phyloP scores from a whole-genome alignment of 2,797 vertebrate species.

The Epinephelus coioides region DNA sequence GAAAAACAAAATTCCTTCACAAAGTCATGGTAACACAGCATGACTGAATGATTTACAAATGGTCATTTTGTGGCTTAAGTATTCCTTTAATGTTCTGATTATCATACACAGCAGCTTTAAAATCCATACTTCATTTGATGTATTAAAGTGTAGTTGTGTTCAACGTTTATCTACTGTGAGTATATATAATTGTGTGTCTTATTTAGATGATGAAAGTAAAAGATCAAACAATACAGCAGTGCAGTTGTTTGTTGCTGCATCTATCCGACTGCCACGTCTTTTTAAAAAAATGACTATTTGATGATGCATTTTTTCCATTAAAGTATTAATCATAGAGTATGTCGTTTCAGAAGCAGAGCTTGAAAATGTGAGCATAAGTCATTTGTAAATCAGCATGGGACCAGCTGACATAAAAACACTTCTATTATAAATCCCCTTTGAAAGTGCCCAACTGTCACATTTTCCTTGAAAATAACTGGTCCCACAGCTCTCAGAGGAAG shows the following conservation, averaged over 20 bases:
- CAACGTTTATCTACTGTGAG: neutral
- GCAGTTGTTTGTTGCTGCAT: neutral
- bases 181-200: neutral
- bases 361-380: conserved; percentile 47
- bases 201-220: neutral
- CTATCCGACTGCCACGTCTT: conserved; percentile 26
- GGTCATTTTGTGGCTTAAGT: no score
- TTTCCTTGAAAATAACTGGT: conserved; percentile 56
- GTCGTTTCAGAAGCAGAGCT: conserved; percentile 26
- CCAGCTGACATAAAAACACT: conserved; percentile 61
- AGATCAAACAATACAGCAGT: neutral
- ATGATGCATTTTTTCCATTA: conserved; percentile 25
- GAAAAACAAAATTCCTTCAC: no score
- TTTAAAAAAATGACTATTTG: conserved; percentile 55
- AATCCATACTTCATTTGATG: no score
- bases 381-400: conserved; percentile 66
- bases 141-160: neutral
- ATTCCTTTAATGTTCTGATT: no score
- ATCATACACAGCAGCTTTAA: neutral
- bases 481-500: conserved; percentile 42
- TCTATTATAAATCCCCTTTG: conserved; percentile 52
- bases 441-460: conserved; percentile 58
- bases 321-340: conserved; percentile 48
- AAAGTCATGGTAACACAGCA: no score
- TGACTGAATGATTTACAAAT: no score